Conservation (phyloP, 2,113 vertebrate genomes). For the Oplegnathus fasciatus region DNA sequence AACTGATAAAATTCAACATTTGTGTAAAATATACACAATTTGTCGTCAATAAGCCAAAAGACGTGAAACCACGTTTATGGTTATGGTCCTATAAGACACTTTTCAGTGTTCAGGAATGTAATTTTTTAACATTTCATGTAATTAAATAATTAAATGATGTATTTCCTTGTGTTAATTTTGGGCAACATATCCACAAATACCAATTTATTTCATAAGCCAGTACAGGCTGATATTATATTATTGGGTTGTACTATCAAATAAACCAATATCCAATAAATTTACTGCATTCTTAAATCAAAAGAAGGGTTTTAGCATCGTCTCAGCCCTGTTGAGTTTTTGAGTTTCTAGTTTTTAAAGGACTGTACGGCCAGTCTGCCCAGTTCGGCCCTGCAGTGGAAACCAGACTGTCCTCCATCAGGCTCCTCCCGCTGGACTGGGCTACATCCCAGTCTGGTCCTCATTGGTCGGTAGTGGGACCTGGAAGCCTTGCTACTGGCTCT, state of each 20-base stretch:
- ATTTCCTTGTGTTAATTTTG: background rate
- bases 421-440: slow-evolving; percentile 6
- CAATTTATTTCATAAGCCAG: background rate
- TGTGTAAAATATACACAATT: background rate
- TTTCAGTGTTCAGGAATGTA: background rate
- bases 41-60: too few species aligned
- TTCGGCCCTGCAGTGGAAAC: slow-evolving; percentile 9
- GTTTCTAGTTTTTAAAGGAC: background rate
- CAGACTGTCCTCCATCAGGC: slow-evolving; percentile 1
- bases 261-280: background rate
- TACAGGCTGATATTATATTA: background rate
- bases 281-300: background rate
- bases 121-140: background rate
- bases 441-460: slow-evolving; percentile 29
- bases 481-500: slow-evolving; percentile 42
- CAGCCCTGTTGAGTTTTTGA: background rate
- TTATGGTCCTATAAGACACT: too few species aligned
- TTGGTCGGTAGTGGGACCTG: slow-evolving; percentile 20
- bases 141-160: background rate
- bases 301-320: background rate
- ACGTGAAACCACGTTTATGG: too few species aligned
- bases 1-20: background rate
- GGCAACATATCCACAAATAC: background rate
- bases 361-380: background rate
- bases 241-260: background rate